Evolutionary conservation across 2,797 vertebrate genomes (phyloP), one percentile per base, ranked within the genome.

Genomic region (Caiman crocodilus): DNA sequence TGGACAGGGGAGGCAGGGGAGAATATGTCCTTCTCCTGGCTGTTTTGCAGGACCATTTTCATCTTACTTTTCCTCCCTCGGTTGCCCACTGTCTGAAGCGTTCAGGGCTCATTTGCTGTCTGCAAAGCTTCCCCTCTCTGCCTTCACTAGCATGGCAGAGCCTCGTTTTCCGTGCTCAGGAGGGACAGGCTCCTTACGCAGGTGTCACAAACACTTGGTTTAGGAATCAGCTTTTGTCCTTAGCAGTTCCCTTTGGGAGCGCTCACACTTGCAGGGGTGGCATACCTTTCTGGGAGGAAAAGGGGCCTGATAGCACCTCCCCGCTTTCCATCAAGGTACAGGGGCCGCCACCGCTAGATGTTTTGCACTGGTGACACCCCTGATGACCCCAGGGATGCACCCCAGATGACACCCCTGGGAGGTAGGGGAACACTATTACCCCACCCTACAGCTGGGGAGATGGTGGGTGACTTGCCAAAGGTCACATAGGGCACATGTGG

Each of bases 51-150:
- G 91, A 91, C 7, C 82, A 55, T 82, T 96, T 92, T 93, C 17
- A 57, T 58, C 82, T 78, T 56, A 76, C 83, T 76, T 58, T 84
- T 86, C 63, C 64, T 73, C 82, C 83, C 78, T 87, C 92, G 4
- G 3, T 76, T 91, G 94, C 90, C 55, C 93, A 83, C 60, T 76
- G 60, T 78, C 57, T 4, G 42, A 84, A 81, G 16, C 11, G 64
- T 96, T 94, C 50, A 93, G 89, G 87, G 81, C 75, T 91, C 94
- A 59, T 94, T 96, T 95, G 95, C 91, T 90, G 75, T 91, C 93
- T 91, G 85, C n/a, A 95, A 90, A 93, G 74, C 28, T 14, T 20
- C 28, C 61, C 85, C 94, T 93, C 85, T 92, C 93, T 92, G 94
- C 69, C 77, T 96, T 94, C 95, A 50, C 89, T 95, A 93, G 93